Evolutionary conservation across 2,113 vertebrate species (phyloP), one percentile per base, ranked within the genome.

Genomic region (Carassius carassius): DNA sequence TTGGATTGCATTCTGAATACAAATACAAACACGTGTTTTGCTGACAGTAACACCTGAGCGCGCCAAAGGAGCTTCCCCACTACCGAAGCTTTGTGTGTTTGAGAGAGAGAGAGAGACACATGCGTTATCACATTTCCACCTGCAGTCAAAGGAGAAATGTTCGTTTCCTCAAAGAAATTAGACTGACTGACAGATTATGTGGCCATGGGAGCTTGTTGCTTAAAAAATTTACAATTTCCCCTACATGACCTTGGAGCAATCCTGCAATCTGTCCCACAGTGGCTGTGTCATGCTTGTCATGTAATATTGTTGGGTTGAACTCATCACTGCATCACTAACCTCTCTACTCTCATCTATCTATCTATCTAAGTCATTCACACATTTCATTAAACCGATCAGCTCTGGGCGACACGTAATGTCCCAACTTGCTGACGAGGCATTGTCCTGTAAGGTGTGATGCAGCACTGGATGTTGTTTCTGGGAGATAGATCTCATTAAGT

Each of bases 351-450:
- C 23, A 8, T 44, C 41, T 44, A 44, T 44, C 41, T 9, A 44
- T 44, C 41, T 44, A 44, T 44, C 41, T 11, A 44, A 82, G 75
- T 81, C 51, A 78, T 78, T 77, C 2, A 78, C 63, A 21, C 78
- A 70, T 87, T 85, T 88, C 80, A 87, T 87, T 85, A 88, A 41
- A 49, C 35, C 54, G 47, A 85, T 83, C 65, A 35, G 56, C 75
- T 88, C 74, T 85, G 63, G 54, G 41, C 72, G 14, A 67, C 70
- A 32, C 17, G 9, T 76, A 67, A 32, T 84, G 29, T 62, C 54
- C 35, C 56, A 74, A 74, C 83, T 51, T 58, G 79, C 79, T 85
- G 84, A 87, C 79, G 63, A 78, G 44, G 83, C 84, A 79, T 85
- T 73, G 49, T 54, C 67, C 32, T 60, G 17, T 37, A 67, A 49